Evolutionary conservation across 2,113 vertebrate species (phyloP).

Genomic region (Catagonus wagneri): DNA sequence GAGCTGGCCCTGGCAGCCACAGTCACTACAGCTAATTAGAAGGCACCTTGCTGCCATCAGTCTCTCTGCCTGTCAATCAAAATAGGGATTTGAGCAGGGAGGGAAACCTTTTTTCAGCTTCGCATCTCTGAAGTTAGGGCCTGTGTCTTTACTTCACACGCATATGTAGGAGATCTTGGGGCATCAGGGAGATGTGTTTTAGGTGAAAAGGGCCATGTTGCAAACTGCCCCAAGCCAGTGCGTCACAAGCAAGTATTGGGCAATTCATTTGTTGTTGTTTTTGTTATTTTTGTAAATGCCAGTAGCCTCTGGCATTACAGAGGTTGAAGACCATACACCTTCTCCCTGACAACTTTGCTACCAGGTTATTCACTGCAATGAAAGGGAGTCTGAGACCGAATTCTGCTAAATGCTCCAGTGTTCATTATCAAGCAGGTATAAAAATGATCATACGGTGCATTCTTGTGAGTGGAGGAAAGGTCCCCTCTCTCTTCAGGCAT

Average conservation of each 20-base stretch:
- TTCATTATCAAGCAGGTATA: neutral
- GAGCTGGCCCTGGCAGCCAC: neutral
- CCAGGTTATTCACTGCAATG: neutral
- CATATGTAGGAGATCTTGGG: neutral
- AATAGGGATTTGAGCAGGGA: neutral
- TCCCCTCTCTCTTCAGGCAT: neutral
- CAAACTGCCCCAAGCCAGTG: neutral
- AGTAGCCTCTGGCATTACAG: neutral
- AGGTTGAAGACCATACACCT: neutral
- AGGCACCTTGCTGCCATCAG: neutral
- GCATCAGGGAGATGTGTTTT: neutral
- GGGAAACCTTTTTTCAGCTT: neutral
- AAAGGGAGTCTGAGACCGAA: neutral
- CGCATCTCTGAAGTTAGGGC: neutral
- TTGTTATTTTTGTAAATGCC: neutral
- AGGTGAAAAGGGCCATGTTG: neutral
- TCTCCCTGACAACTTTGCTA: neutral
- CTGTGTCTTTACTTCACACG: neutral
- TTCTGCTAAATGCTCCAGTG: neutral
- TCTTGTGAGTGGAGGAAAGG: neutral
- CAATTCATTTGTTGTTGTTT: neutral
- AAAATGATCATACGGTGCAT: neutral
- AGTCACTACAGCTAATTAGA: constrained; percentile 17
- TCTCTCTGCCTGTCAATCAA: constrained; percentile 38
- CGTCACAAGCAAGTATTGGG: neutral